A percentile compares a stretch with the other conserved stretches of the same genome.
Evolutionary conservation across 1,140 invertebrate species (phyloP).

Genomic region (Bombyx mori): DNA sequence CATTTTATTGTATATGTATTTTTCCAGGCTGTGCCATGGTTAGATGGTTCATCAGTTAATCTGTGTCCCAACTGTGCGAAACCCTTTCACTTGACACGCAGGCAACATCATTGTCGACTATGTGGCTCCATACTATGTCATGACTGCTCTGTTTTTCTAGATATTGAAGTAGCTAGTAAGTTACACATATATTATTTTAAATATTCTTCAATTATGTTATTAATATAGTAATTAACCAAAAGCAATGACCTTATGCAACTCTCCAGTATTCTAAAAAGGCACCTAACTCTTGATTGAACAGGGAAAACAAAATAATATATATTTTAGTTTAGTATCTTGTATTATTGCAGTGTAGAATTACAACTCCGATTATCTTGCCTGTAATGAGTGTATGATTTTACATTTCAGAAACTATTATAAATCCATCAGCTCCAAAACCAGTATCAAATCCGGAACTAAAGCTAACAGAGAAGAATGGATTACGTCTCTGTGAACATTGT

Average conservation of each 20-base stretch:
- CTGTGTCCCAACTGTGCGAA: slow-evolving; percentile 93
- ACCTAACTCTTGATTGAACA: no score
- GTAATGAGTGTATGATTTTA: slow-evolving; percentile 1
- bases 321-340: no score
- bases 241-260: no score
- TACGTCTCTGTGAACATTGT: slow-evolving; percentile 89
- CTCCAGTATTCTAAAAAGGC: no score
- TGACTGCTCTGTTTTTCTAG: slow-evolving; percentile 91
- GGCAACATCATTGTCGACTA: slow-evolving; percentile 96
- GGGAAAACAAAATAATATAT: no score
- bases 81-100: slow-evolving; percentile 87
- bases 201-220: neutral
- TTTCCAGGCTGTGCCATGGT: slow-evolving; percentile 89
- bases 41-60: slow-evolving; percentile 90
- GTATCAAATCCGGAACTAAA: slow-evolving; percentile 63
- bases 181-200: slow-evolving; percentile 19
- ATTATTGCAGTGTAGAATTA: no score
- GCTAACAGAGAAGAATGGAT: slow-evolving; percentile 68
- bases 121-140: slow-evolving; percentile 97
- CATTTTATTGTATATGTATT: no score
- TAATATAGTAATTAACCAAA: neutral
- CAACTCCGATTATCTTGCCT: no score
- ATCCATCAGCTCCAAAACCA: slow-evolving; percentile 66
- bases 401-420: slow-evolving; percentile 65
- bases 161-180: slow-evolving; percentile 87